Conservation (phyloP, 1,140 invertebrate genomes). For the Drosophila ogumai region DNA sequence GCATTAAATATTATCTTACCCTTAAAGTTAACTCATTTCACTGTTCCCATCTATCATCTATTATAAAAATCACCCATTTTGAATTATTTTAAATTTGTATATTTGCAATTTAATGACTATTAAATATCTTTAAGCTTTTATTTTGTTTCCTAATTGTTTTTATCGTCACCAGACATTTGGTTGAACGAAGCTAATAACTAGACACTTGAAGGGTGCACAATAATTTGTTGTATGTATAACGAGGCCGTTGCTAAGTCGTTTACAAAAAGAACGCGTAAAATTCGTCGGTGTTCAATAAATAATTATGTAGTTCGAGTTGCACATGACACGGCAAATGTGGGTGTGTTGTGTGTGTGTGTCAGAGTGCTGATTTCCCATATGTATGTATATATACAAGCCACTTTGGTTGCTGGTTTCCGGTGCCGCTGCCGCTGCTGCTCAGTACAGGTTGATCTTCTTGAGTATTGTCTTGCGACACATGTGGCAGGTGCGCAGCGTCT, state of each 20-base stretch:
- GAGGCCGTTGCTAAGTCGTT: slow-evolving; percentile 45
- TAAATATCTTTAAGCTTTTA: slow-evolving; percentile 65
- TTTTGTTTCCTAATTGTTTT: slow-evolving; percentile 56
- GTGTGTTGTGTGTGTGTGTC: slow-evolving; percentile 21
- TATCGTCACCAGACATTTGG: slow-evolving; percentile 66
- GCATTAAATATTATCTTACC: background rate
- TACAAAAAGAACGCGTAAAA: slow-evolving; percentile 51
- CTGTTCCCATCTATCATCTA: background rate
- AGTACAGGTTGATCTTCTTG: slow-evolving; percentile 94
- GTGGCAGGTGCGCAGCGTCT: slow-evolving; percentile 93
- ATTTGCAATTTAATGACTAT: slow-evolving; percentile 61
- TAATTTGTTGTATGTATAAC: slow-evolving; percentile 53
- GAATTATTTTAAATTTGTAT: slow-evolving; percentile 56
- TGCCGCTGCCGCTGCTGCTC: slow-evolving; percentile 48
- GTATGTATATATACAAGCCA: slow-evolving; percentile 78
- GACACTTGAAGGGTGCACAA: slow-evolving; percentile 54
- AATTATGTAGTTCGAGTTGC: slow-evolving; percentile 54
- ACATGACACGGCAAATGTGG: slow-evolving; percentile 42
- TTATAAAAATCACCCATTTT: slow-evolving; percentile 1
- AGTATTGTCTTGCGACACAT: slow-evolving; percentile 96
- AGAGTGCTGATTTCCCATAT: slow-evolving; percentile 33
- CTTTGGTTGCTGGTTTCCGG: slow-evolving; percentile 75
- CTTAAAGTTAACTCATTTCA: background rate
- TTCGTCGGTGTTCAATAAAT: slow-evolving; percentile 67
- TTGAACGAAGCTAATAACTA: slow-evolving; percentile 75